Conservation (phyloP, 1,140 invertebrate species). For the Diorhabda elongata region DNA sequence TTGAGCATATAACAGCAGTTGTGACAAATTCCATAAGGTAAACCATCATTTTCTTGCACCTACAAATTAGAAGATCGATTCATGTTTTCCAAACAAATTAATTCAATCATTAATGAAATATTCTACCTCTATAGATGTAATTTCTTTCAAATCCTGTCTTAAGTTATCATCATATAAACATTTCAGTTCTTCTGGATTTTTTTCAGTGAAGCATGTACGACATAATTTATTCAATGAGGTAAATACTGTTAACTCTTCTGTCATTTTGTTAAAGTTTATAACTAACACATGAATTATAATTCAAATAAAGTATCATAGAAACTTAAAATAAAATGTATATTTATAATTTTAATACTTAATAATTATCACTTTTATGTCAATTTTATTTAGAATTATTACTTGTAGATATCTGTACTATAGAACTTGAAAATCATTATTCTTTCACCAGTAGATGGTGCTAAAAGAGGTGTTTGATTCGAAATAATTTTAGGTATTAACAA, state of each 20-base stretch:
- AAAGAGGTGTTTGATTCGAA: too few species aligned
- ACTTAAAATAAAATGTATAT: too few species aligned
- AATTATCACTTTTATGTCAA: too few species aligned
- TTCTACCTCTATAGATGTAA: conserved; percentile 33
- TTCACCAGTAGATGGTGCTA: too few species aligned
- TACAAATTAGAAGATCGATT: conserved; percentile 16
- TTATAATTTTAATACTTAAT: too few species aligned
- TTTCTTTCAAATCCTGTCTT: conserved; percentile 26
- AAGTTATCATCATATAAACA: conserved; percentile 34
- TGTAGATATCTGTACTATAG: too few species aligned
- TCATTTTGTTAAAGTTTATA: not conserved
- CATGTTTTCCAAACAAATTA: too few species aligned
- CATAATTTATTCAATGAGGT: conserved; percentile 33
- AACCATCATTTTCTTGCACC: conserved; percentile 30
- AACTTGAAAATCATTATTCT: too few species aligned
- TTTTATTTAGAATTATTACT: too few species aligned
- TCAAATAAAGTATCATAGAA: too few species aligned
- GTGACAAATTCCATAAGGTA: conserved; percentile 34
- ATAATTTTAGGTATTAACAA: too few species aligned
- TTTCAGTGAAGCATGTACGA: conserved; percentile 38
- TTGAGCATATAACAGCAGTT: conserved; percentile 33
- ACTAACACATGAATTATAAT: too few species aligned
- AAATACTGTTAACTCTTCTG: not conserved
- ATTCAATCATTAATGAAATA: not conserved
- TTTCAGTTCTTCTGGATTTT: conserved; percentile 29